These are phyloP conservation scores for Varanus komodoensis DNA, from an alignment of 2,113 vertebrate species.

Conservation along the genomic window DNA sequence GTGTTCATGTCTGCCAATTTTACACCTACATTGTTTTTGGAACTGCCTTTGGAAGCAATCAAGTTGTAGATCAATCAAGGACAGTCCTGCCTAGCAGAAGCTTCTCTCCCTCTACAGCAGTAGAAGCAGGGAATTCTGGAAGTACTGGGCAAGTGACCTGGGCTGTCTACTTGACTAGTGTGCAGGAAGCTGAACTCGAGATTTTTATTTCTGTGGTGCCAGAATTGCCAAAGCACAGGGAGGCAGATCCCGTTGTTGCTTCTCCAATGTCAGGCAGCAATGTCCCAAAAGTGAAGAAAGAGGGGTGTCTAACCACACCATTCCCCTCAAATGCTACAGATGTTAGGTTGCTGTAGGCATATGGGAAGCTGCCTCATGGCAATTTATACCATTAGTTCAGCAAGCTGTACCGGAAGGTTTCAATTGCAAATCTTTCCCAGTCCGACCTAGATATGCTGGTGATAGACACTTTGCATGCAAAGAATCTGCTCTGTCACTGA, in stretches of 20 bases:
- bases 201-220: not conserved
- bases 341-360: not conserved
- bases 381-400: not conserved
- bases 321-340: not conserved
- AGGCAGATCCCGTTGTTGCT: not conserved
- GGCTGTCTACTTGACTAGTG: not conserved
- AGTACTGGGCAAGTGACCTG: not conserved
- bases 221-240: not conserved
- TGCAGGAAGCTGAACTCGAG: not conserved
- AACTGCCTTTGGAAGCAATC: not conserved
- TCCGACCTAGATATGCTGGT: too few relatives aligned
- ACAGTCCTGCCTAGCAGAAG: too few relatives aligned
- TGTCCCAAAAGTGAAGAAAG: not conserved
- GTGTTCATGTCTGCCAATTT: not conserved
- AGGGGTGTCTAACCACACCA: not conserved
- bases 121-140: too few relatives aligned
- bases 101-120: too few relatives aligned
- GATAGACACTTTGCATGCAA: too few relatives aligned
- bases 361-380: not conserved
- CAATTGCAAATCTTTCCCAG: not conserved
- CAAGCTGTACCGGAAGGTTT: not conserved
- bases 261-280: not conserved
- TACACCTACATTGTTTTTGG: not conserved
- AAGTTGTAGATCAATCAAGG: not conserved
- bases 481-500: too few relatives aligned